Evolutionary conservation across 2,888 invertebrate species (phyloP), one percentile per base, ranked within the genome.

Genomic region (Erebia ligea): DNA sequence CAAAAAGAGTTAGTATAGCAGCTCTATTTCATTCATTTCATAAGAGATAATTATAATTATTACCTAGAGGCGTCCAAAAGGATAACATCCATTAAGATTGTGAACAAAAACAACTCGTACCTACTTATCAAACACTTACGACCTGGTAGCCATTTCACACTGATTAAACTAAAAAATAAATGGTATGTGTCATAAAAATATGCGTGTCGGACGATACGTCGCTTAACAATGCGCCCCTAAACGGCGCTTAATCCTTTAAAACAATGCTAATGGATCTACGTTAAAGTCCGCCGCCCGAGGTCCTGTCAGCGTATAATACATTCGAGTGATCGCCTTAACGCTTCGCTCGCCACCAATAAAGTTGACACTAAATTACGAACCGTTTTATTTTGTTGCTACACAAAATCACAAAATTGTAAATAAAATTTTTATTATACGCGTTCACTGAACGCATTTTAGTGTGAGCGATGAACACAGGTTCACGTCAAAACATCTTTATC

Each of bases 401-500:
- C 82, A 80, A 87, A 88, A 86, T 85, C 86, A 88, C 85, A 86
- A 89, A 85, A 88, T 88, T 89, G 88, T 89, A 87, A 89, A 90
- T 90, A 89, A 90, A 91, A 91, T 90, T 92, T 91, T 89, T 91
- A 92, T 91, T 87, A 89, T 90, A 89, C 89, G 85, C 87, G 89
- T 89, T 88, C 92, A 91, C 80, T 91, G 91, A 86, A 88, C 89
- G 89, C 92, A 92, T 92, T 92, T 92, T 90, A 88, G 92, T 92
- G 90, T 92, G 91, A 92, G 91, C 92, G 91, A 91, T 91, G 92
- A 91, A 93, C 92, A 92, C 88, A 89, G 92, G 90, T 93, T 89
- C 92, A 91, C 90, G 93, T 93, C 93, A 93, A 91, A 93, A 93
- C 92, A 92, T 93, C 92, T 93, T 92, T 92, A 93, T 93, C 92